These are phyloP conservation scores for Onychomys leucogaster DNA, from an alignment of 2,797 vertebrate species.

Conservation along the genomic window DNA sequence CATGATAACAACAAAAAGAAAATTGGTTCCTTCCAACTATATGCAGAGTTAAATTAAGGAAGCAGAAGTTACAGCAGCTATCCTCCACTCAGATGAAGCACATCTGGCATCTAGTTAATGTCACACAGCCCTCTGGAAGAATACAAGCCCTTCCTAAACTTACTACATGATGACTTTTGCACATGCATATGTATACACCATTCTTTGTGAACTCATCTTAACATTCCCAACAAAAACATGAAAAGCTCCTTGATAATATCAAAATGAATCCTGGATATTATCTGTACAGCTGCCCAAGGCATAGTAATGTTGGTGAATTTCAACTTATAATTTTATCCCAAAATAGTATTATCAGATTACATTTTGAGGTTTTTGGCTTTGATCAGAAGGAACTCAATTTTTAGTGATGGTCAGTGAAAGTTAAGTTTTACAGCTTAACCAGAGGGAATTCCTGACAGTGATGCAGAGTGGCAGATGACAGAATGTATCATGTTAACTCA, in stretches of 20 bases:
- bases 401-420: not conserved
- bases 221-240: not conserved
- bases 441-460: not conserved
- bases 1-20: not conserved
- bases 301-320: not conserved
- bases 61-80: not conserved
- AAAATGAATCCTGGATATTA: not conserved
- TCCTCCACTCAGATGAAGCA: not conserved
- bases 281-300: not conserved
- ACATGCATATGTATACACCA: not conserved
- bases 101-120: not conserved
- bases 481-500: not conserved
- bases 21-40: not conserved
- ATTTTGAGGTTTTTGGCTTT: slow-evolving; percentile 11
- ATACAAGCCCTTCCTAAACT: not conserved
- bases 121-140: not conserved
- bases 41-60: not conserved
- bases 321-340: not conserved
- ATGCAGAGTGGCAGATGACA: slow-evolving; percentile 53
- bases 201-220: not conserved
- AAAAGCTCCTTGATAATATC: not conserved
- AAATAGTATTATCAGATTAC: not conserved
- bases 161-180: not conserved
- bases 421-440: not conserved
- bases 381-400: slow-evolving; percentile 25